Percentiles rank a stretch among this genome's conserved stretches.
These are phyloP conservation scores for Eubucco bourcierii DNA, from an alignment of 2,113 vertebrate genomes.

Conservation along the genomic window DNA sequence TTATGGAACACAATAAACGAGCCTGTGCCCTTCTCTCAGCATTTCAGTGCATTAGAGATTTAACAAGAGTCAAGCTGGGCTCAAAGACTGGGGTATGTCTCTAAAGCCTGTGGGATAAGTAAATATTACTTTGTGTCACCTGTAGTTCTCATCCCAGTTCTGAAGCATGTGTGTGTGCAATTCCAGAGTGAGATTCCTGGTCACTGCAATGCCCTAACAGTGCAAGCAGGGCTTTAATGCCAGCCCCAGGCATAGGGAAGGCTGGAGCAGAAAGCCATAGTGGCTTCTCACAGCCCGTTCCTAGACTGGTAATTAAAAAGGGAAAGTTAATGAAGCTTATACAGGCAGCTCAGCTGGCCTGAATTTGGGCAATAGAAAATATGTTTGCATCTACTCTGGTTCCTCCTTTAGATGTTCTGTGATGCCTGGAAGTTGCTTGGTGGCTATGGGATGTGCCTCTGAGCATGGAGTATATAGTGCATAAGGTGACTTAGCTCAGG, in stretches of 20 bases:
- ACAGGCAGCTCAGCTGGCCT: neutral
- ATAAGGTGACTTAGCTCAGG: neutral
- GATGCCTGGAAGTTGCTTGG: neutral
- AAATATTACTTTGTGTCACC: neutral
- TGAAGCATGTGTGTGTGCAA: too few species aligned
- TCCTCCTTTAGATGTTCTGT: neutral
- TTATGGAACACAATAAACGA: neutral
- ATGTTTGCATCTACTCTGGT: neutral
- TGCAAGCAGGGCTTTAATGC: neutral
- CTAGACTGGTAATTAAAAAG: neutral
- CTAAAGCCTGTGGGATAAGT: neutral
- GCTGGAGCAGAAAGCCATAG: neutral
- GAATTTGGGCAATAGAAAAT: neutral
- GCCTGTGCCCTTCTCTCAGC: neutral
- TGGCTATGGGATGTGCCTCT: neutral
- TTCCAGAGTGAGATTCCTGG: neutral
- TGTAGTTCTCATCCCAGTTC: neutral
- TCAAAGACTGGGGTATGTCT: too few species aligned
- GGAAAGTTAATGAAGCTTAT: neutral
- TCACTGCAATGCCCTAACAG: neutral
- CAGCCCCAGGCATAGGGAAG: neutral
- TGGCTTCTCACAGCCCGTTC: neutral
- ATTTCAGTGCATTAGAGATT: neutral
- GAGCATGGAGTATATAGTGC: fast-evolving
- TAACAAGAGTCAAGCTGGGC: neutral